Evolutionary conservation across 2,113 vertebrate genomes (phyloP).

Genomic region (Cynoglossus semilaevis): DNA sequence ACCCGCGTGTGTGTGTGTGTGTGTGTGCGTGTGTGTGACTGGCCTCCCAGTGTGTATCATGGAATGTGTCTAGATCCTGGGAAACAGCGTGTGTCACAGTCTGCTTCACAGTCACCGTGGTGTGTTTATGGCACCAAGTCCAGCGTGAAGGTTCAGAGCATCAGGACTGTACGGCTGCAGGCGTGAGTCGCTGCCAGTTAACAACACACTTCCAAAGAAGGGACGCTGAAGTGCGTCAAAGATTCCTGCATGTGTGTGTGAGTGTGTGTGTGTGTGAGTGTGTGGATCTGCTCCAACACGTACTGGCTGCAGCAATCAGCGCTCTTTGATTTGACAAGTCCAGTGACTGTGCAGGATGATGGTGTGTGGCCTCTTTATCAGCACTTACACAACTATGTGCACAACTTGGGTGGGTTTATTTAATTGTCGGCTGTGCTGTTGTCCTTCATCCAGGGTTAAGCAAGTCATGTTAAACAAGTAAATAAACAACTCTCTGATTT

Average conservation of each 20-base stretch:
- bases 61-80: constrained; percentile 3
- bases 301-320: constrained; percentile 45
- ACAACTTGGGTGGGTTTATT: constrained; percentile 69
- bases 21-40: constrained; percentile 32
- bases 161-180: neutral
- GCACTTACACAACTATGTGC: neutral
- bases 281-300: constrained; percentile 48
- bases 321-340: constrained; percentile 55
- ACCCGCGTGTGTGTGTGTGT: constrained; percentile 26
- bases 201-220: constrained; percentile 21
- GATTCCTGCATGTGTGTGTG: neutral
- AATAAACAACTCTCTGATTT: constrained; percentile 68
- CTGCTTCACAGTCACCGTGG: constrained; percentile 6
- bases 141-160: constrained; percentile 10
- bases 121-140: constrained; percentile 9
- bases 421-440: constrained; percentile 51
- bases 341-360: constrained; percentile 41
- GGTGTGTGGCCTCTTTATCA: constrained; percentile 59
- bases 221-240: constrained; percentile 1
- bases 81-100: constrained; percentile 16
- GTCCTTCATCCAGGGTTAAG: constrained; percentile 37
- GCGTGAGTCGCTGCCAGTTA: constrained; percentile 2
- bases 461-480: constrained; percentile 53
- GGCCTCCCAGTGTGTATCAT: constrained; percentile 19
- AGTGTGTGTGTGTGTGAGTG: constrained; percentile 18